These are phyloP conservation scores for Setipinna tenuifilis DNA, from an alignment of 2,797 vertebrate species.

Conservation along the genomic window DNA sequence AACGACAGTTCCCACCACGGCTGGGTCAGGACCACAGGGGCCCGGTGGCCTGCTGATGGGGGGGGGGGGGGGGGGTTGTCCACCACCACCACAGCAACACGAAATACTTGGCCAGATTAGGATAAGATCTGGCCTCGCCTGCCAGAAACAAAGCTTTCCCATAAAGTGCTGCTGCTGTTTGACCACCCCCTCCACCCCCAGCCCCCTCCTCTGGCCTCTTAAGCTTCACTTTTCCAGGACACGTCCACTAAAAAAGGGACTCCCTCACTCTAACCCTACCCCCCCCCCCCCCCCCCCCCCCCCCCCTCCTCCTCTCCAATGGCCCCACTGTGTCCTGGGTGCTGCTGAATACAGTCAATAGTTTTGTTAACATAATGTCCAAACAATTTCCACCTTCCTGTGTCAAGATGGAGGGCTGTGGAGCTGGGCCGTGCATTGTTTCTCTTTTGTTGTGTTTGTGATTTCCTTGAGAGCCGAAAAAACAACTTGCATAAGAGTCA, in stretches of 20 bases:
- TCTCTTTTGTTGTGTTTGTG: neutral
- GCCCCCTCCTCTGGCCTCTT: neutral
- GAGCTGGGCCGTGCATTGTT: neutral
- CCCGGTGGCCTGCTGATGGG: neutral
- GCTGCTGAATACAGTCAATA: neutral
- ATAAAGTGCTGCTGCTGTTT: neutral
- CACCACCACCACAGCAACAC: neutral
- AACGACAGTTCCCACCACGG: neutral
- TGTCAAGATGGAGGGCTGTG: too few relatives aligned
- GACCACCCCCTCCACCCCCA: neutral
- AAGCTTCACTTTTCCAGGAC: neutral
- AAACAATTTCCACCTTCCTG: neutral
- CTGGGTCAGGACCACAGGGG: slow-evolving; percentile 19
- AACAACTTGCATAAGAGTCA: neutral
- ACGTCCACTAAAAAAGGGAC: neutral
- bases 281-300: neutral
- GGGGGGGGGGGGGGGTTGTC: too few relatives aligned
- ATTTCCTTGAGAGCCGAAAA: neutral
- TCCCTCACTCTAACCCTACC: neutral
- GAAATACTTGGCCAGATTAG: slow-evolving; percentile 40
- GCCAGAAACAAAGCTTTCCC: slow-evolving; percentile 37
- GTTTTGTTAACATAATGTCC: neutral
- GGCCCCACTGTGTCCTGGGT: neutral
- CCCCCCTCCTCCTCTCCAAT: neutral
- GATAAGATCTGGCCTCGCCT: slow-evolving; percentile 47